Percentiles rank a stretch among this genome's conserved stretches.
phyloP scores from a whole-genome alignment of 2,888 invertebrate genomes.

The Tinea pellionella region DNA sequence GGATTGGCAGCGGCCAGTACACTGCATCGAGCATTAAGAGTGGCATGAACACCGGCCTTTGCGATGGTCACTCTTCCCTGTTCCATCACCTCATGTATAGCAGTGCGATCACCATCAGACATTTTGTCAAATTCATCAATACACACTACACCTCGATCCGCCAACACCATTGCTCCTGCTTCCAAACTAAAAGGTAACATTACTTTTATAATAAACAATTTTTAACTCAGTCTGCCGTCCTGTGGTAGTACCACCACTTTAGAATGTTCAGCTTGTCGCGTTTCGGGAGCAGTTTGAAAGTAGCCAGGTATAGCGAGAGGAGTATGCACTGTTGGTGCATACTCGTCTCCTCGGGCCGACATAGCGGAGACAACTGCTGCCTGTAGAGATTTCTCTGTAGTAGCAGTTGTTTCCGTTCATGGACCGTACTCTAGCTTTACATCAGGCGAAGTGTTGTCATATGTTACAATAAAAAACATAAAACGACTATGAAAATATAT shows the following conservation, averaged over 20 bases:
- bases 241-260: not conserved
- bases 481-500: too few relatives aligned
- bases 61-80: slow-evolving; percentile 97
- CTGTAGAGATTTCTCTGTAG: too few relatives aligned
- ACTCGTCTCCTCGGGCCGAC: too few relatives aligned
- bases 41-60: slow-evolving; percentile 98
- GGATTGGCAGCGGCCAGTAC: slow-evolving; percentile 99
- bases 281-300: too few relatives aligned
- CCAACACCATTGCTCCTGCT: slow-evolving; percentile 99
- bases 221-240: too few relatives aligned
- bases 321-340: too few relatives aligned
- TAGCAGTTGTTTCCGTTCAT: too few relatives aligned
- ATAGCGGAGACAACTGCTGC: too few relatives aligned
- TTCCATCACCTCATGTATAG: slow-evolving; percentile 99
- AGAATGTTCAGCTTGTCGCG: not conserved
- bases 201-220: not conserved
- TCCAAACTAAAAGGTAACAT: slow-evolving; percentile 73
- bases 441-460: too few relatives aligned
- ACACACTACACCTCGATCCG: slow-evolving; percentile 97
- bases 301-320: too few relatives aligned
- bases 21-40: slow-evolving; percentile 96
- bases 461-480: too few relatives aligned
- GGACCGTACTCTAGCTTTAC: too few relatives aligned
- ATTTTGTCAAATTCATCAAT: slow-evolving; percentile 99
- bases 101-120: slow-evolving; percentile 98